Percentiles rank a stretch among this genome's conserved stretches.
These are phyloP conservation scores for Dryoscopus gambensis DNA, from an alignment of 2,113 vertebrate genomes.

Conservation along the genomic window DNA sequence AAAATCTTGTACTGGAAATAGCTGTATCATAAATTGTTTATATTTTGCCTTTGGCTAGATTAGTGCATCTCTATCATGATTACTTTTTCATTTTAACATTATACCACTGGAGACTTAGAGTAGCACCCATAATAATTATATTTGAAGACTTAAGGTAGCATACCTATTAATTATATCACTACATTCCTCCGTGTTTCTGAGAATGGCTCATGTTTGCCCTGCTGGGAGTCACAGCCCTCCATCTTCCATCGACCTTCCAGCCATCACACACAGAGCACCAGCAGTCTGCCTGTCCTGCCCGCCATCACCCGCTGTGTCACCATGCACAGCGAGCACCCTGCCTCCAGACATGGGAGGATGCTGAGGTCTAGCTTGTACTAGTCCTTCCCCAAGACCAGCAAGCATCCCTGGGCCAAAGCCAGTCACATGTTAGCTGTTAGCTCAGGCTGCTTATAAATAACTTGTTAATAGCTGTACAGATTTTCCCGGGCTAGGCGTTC, in stretches of 20 bases:
- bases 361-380: neutral
- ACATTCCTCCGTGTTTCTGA: neutral
- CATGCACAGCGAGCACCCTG: neutral
- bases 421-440: conserved; percentile 7
- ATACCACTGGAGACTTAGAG: neutral
- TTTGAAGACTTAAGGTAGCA: neutral
- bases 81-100: conserved; percentile 13
- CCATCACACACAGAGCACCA: rapidly evolving
- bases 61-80: neutral
- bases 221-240: neutral
- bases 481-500: neutral
- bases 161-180: neutral
- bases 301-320: rapidly evolving
- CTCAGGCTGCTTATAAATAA: neutral
- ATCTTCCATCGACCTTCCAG: neutral
- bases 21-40: conserved; percentile 30
- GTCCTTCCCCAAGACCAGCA: neutral
- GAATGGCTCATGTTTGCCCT: neutral
- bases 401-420: neutral
- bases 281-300: neutral
- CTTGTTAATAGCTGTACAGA: neutral
- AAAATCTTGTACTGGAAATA: conserved; percentile 4
- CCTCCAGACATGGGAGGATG: neutral
- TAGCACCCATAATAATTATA: neutral
- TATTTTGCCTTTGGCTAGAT: conserved; percentile 17